Evolutionary conservation across 1,140 invertebrate species (phyloP).

Genomic region (Ceratina japonica): DNA sequence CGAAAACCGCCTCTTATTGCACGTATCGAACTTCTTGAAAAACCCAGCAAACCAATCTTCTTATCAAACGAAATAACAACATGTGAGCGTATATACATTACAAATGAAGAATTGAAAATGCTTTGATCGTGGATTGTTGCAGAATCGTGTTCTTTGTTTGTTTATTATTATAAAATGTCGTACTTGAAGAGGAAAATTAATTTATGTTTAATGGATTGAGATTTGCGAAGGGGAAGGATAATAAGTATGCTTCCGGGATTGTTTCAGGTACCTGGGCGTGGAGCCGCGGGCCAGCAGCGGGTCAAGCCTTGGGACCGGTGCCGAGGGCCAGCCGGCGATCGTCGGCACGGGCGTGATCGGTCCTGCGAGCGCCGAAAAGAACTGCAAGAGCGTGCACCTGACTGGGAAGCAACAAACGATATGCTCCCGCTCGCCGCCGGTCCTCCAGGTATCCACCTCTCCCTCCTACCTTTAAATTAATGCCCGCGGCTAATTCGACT

Average conservation of each 20-base stretch:
- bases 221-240: neutral
- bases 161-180: too few relatives aligned
- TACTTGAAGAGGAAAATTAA: too few relatives aligned
- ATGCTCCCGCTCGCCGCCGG: conserved; percentile 75
- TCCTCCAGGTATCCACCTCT: conserved; percentile 74
- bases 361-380: conserved; percentile 76
- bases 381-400: conserved; percentile 76
- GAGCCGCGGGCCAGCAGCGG: conserved; percentile 70
- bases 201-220: too few relatives aligned
- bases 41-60: too few relatives aligned
- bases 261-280: conserved; percentile 76
- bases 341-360: conserved; percentile 71
- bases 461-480: conserved; percentile 50
- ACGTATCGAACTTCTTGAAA: too few relatives aligned
- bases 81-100: too few relatives aligned
- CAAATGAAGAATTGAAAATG: too few relatives aligned
- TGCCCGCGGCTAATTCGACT: conserved; percentile 62
- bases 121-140: too few relatives aligned
- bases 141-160: too few relatives aligned
- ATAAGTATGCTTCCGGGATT: conserved; percentile 41
- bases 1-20: too few relatives aligned
- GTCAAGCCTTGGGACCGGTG: conserved; percentile 58
- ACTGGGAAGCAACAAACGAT: conserved; percentile 77
- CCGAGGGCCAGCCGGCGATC: conserved; percentile 45
- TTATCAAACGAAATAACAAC: too few relatives aligned